Evolutionary conservation across 2,888 invertebrate genomes (phyloP).

Genomic region (Druceiella hillmani): DNA sequence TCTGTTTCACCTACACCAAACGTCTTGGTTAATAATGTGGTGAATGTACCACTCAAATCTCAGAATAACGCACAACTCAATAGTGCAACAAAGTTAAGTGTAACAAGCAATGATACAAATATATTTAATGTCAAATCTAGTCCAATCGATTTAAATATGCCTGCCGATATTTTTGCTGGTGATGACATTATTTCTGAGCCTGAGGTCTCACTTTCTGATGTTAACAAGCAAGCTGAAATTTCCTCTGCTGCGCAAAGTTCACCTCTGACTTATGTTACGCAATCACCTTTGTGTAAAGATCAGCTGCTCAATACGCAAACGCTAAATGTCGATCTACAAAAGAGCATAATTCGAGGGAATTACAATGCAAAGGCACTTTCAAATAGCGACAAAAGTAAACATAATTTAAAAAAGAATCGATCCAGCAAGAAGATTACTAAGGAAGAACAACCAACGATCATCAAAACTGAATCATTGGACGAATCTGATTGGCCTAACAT

Average conservation of each 20-base stretch:
- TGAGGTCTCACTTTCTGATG: conserved; percentile 12
- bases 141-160: conserved; percentile 43
- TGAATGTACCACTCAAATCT: conserved; percentile 27
- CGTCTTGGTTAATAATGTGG: conserved; percentile 27
- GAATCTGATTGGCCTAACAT: conserved; percentile 41
- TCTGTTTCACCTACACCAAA: conserved; percentile 27
- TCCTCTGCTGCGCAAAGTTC: conserved; percentile 13
- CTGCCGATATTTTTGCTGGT: conserved; percentile 49
- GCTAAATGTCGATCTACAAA: conserved; percentile 26
- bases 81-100: no score
- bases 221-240: conserved; percentile 28
- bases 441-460: conserved; percentile 32
- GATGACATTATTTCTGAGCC: conserved; percentile 31
- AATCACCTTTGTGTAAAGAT: background rate
- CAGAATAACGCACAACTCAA: no score
- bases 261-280: conserved; percentile 3
- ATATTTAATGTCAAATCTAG: no score
- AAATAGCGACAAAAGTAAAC: no score
- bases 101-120: no score
- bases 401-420: conserved; percentile 40
- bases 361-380: no score
- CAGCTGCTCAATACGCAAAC: conserved; percentile 19
- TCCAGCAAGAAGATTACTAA: conserved; percentile 27
- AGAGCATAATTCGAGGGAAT: no score
- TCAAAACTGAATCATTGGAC: conserved; percentile 48